Evolutionary conservation across 2,888 invertebrate genomes (phyloP).

Genomic region (Lepidocyrtinus sp.): DNA sequence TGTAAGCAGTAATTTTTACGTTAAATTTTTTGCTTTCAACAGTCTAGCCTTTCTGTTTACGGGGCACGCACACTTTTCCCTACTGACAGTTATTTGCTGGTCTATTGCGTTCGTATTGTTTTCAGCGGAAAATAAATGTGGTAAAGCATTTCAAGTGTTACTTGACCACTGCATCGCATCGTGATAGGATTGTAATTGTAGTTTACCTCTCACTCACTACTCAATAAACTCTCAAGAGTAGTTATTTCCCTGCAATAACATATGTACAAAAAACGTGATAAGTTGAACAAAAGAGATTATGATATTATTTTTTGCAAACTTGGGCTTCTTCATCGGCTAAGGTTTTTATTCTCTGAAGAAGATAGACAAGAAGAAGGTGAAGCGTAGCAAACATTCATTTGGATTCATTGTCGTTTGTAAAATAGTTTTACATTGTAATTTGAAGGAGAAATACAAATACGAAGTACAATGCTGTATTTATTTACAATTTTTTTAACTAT

Average conservation of each 20-base stretch:
- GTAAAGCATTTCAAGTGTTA: neutral
- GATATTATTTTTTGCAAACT: slow-evolving; percentile 3
- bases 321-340: neutral
- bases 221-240: neutral
- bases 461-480: neutral
- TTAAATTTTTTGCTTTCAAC: neutral
- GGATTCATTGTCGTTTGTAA: slow-evolving; percentile 13
- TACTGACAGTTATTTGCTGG: neutral
- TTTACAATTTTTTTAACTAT: slow-evolving; percentile 5
- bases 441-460: neutral
- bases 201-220: neutral
- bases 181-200: neutral
- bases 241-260: neutral
- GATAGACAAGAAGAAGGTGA: neutral
- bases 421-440: neutral
- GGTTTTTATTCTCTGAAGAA: neutral
- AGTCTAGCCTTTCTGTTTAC: neutral
- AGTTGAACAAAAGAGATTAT: slow-evolving; percentile 6
- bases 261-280: neutral
- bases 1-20: too few species aligned
- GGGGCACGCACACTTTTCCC: neutral
- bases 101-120: neutral
- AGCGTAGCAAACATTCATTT: neutral
- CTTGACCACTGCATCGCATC: neutral
- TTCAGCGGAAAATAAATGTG: neutral